Conservation (phyloP, 2,797 vertebrate species). For the Crenuchus spilurus region DNA sequence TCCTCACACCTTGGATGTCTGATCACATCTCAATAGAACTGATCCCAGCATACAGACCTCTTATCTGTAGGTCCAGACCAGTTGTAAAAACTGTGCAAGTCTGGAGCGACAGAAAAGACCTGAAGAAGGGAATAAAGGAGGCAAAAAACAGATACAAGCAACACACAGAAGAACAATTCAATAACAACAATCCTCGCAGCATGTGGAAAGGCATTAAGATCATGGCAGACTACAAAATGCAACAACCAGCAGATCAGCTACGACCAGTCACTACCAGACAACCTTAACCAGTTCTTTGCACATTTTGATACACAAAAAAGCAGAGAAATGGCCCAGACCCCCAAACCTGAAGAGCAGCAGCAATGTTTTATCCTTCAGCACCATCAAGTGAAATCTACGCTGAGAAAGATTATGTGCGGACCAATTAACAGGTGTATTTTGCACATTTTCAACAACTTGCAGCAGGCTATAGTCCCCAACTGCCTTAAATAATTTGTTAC, state of each 20-base stretch:
- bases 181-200: conserved; percentile 4
- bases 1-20: not conserved
- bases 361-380: not conserved
- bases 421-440: too few relatives aligned
- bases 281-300: conserved; percentile 2
- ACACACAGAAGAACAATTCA: not conserved
- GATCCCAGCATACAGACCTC: conserved; percentile 1
- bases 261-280: not conserved
- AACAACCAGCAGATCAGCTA: conserved; percentile 4
- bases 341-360: too few relatives aligned
- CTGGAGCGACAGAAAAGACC: too few relatives aligned
- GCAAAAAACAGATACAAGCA: not conserved
- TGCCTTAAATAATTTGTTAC: too few relatives aligned
- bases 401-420: too few relatives aligned
- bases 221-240: conserved; percentile 16
- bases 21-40: not conserved
- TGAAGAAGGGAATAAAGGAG: too few relatives aligned
- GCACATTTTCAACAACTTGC: too few relatives aligned
- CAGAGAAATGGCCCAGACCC: not conserved
- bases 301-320: not conserved
- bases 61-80: conserved; percentile 8
- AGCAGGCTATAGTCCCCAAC: too few relatives aligned
- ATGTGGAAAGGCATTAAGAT: conserved; percentile 5
- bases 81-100: not conserved
- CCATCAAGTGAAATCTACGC: not conserved